Percentiles rank a stretch among this genome's conserved stretches.
These are phyloP conservation scores for Pavo muticus DNA, from an alignment of 2,113 vertebrate genomes.

Conservation along the genomic window DNA sequence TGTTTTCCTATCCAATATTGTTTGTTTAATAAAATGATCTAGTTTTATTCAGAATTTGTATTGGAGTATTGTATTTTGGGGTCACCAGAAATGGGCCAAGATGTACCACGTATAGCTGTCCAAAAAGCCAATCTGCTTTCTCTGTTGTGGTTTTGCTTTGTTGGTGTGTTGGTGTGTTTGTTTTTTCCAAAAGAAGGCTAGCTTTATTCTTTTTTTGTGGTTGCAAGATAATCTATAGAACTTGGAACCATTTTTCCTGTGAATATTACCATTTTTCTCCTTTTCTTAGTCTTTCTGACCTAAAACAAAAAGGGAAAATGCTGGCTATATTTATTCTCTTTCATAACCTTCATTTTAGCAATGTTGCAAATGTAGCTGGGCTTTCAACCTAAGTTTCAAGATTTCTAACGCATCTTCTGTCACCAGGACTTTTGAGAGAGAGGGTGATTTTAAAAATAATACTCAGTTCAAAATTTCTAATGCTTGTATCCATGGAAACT, in stretches of 20 bases:
- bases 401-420: background rate
- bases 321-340: constrained; percentile 1
- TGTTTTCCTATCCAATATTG: background rate
- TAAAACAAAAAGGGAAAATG: background rate
- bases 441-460: constrained; percentile 19
- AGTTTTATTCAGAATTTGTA: background rate
- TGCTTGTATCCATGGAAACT: constrained; percentile 72
- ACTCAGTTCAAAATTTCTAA: constrained; percentile 31
- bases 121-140: background rate
- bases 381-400: background rate
- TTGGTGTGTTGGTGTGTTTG: background rate
- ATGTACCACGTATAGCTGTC: background rate
- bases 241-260: background rate
- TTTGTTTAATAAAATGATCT: background rate
- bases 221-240: background rate
- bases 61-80: background rate
- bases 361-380: background rate
- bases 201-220: background rate
- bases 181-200: background rate
- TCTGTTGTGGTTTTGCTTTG: background rate
- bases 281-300: background rate
- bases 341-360: background rate
- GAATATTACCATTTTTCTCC: background rate
- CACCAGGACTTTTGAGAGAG: constrained; percentile 26
- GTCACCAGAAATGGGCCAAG: background rate